Evolutionary conservation across 2,797 vertebrate species (phyloP).

Genomic region (Ctenosaura bakeri): DNA sequence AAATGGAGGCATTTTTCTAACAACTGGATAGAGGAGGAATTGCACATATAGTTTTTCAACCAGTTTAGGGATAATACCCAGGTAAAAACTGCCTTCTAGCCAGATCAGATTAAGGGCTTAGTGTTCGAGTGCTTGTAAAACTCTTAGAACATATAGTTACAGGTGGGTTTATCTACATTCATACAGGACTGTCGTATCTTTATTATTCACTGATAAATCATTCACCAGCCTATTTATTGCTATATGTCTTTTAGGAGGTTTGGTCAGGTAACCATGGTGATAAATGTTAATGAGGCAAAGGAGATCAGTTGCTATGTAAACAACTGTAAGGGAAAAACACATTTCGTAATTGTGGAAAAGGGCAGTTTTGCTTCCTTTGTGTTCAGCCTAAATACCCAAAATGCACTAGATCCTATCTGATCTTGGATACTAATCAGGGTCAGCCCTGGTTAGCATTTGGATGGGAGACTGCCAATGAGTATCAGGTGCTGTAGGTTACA

Average conservation of each 20-base stretch:
- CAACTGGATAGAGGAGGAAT: not conserved
- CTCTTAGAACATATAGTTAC: not conserved
- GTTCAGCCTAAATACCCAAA: not conserved
- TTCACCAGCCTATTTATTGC: constrained; percentile 18
- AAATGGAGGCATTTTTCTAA: not conserved
- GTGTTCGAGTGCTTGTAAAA: not conserved
- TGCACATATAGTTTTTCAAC: not conserved
- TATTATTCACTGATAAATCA: constrained; percentile 7
- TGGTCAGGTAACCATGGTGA: accelerated
- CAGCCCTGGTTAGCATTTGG: not conserved
- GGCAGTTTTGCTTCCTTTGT: not conserved
- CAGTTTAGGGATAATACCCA: not conserved
- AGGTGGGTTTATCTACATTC: not conserved
- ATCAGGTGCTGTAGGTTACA: not conserved
- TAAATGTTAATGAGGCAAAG: constrained; percentile 5
- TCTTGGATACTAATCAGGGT: not conserved
- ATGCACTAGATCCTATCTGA: too few relatives aligned
- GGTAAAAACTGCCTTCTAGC: not conserved
- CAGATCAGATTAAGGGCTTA: not conserved
- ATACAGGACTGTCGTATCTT: constrained; percentile 7
- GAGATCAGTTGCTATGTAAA: not conserved
- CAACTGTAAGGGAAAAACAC: not conserved
- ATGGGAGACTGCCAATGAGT: not conserved
- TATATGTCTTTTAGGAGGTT: not conserved
- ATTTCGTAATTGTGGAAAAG: not conserved